phyloP scores from a whole-genome alignment of 2,797 vertebrate species.

The Denticeps clupeoides region DNA sequence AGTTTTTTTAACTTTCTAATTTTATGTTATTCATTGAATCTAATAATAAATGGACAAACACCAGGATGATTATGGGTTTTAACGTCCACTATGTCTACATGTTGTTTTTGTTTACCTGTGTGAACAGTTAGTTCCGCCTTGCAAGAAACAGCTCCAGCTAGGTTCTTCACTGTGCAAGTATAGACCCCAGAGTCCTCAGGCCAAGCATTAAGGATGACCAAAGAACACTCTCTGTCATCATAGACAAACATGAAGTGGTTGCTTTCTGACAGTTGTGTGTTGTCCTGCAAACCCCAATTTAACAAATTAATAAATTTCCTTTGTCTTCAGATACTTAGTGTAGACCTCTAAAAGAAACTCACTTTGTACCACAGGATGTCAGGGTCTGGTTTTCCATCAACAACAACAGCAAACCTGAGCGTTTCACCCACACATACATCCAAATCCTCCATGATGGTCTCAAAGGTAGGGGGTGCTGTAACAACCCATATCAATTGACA shows the following conservation, averaged over 20 bases:
- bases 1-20: too few species aligned
- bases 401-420: constrained; percentile 70
- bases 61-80: too few species aligned
- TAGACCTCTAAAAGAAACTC: neutral
- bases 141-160: constrained; percentile 81
- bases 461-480: constrained; percentile 80
- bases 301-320: neutral
- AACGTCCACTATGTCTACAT: too few species aligned
- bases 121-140: constrained; percentile 83
- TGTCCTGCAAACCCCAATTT: constrained; percentile 58
- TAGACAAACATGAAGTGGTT: constrained; percentile 85
- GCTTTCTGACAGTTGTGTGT: constrained; percentile 72
- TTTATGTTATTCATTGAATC: too few species aligned
- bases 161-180: constrained; percentile 79
- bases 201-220: constrained; percentile 74
- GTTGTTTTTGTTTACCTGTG: constrained; percentile 60
- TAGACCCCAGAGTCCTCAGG: constrained; percentile 76
- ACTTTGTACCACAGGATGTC: constrained; percentile 95
- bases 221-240: constrained; percentile 81
- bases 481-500: neutral
- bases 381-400: constrained; percentile 83
- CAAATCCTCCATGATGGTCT: constrained; percentile 94
- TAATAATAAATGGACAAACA: too few species aligned
- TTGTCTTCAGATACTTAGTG: too few species aligned
- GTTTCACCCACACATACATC: constrained; percentile 76